phyloP scores from a whole-genome alignment of 1,140 invertebrate genomes.

The Neuroterus valhalla region DNA sequence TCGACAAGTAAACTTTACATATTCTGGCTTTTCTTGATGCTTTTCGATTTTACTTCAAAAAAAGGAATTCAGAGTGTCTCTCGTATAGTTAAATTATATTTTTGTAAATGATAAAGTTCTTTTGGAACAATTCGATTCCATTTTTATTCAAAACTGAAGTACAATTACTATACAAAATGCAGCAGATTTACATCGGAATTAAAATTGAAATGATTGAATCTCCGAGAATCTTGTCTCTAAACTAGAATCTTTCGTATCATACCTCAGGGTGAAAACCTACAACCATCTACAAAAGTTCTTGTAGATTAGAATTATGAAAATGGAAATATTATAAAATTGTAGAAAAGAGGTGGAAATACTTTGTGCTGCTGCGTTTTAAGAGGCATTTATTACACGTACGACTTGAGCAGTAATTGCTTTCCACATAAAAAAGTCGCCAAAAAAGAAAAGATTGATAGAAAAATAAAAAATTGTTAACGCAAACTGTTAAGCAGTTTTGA shows the following conservation, averaged over 20 bases:
- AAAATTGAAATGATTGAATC: background rate
- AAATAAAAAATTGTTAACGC: conserved; percentile 54
- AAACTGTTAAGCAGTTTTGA: conserved; percentile 61
- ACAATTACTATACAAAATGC: too few species aligned
- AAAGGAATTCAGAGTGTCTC: too few species aligned
- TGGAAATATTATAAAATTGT: conserved; percentile 12
- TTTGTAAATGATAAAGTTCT: too few species aligned
- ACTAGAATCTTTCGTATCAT: conserved; percentile 37
- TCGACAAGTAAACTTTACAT: too few species aligned
- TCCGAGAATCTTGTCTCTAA: background rate
- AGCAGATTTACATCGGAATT: too few species aligned
- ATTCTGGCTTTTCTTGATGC: too few species aligned
- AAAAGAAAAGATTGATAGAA: conserved; percentile 9
- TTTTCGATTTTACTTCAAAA: too few species aligned
- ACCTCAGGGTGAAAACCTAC: conserved; percentile 33
- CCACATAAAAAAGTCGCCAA: conserved; percentile 20
- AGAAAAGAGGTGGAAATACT: conserved; percentile 32
- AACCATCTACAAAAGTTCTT: conserved; percentile 40
- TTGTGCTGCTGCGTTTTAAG: conserved; percentile 31
- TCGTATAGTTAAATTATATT: too few species aligned
- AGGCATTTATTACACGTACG: conserved; percentile 33
- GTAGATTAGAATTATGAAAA: conserved; percentile 34
- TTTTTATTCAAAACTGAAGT: too few species aligned
- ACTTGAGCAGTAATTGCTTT: conserved; percentile 35
- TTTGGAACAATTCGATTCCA: too few species aligned